phyloP scores from a whole-genome alignment of 2,888 invertebrate species.

The Archips crataeganus region DNA sequence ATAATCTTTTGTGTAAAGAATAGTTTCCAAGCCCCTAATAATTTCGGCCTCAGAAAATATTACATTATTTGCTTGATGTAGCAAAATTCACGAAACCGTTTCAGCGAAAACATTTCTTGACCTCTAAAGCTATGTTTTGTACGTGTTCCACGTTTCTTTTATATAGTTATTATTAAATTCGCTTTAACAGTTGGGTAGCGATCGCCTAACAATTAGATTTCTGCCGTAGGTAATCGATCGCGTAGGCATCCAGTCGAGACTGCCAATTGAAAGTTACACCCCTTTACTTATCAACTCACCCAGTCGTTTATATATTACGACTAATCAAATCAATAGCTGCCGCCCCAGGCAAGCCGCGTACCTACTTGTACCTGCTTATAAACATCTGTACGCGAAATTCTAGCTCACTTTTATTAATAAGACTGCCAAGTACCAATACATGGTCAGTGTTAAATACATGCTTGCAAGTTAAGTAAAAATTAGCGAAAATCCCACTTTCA shows the following conservation, averaged over 20 bases:
- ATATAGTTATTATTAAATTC: not conserved
- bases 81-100: not conserved
- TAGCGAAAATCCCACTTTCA: no score
- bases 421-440: no score
- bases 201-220: not conserved
- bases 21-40: not conserved
- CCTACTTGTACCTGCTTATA: no score
- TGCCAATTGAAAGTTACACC: not conserved
- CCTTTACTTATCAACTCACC: not conserved
- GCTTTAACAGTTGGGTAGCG: not conserved
- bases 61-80: not conserved
- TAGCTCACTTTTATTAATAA: no score
- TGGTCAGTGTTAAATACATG: no score
- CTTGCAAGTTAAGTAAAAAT: no score
- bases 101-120: not conserved
- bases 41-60: not conserved
- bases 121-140: not conserved
- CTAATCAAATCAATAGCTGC: not conserved
- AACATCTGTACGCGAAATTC: no score
- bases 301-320: not conserved
- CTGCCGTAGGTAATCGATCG: not conserved
- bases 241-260: not conserved
- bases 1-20: slow-evolving; percentile 2
- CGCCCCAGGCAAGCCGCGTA: not conserved
- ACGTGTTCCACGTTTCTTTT: not conserved